Evolutionary conservation across 1,140 invertebrate species (phyloP).

Genomic region (Saccostrea glomerata): DNA sequence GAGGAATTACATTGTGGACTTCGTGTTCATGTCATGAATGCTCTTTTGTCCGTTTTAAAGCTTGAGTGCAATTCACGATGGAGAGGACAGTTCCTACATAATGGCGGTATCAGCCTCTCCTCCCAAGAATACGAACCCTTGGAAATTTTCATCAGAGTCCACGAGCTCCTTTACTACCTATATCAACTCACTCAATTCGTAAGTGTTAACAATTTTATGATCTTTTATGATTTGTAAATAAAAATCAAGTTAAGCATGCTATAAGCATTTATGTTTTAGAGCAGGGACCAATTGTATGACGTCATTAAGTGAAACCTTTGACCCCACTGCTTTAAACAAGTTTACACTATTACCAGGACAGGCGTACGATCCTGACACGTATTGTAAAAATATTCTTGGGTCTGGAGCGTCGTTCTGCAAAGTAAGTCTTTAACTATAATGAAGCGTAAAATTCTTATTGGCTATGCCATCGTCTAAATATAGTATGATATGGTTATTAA

Average conservation of each 20-base stretch:
- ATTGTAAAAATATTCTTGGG: slow-evolving; percentile 64
- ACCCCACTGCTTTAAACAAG: slow-evolving; percentile 42
- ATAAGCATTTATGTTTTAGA: slow-evolving; percentile 41
- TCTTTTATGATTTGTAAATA: not conserved
- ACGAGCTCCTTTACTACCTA: slow-evolving; percentile 58
- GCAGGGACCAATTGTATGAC: slow-evolving; percentile 59
- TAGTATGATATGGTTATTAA: no score
- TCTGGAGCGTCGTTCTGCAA: slow-evolving; percentile 61
- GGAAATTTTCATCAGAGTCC: slow-evolving; percentile 69
- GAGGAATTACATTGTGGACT: no score
- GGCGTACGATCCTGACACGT: slow-evolving; percentile 58
- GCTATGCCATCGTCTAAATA: no score
- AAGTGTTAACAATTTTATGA: slow-evolving; percentile 42
- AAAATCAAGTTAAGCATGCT: not conserved
- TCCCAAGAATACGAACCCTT: slow-evolving; percentile 60
- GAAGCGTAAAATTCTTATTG: no score
- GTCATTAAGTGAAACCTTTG: slow-evolving; percentile 41
- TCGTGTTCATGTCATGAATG: no score
- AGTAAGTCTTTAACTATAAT: slow-evolving; percentile 54
- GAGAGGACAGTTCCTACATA: slow-evolving; percentile 67
- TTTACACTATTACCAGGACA: slow-evolving; percentile 57
- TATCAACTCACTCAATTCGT: slow-evolving; percentile 59
- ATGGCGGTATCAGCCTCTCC: slow-evolving; percentile 64
- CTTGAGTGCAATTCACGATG: slow-evolving; percentile 69
- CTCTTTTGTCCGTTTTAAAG: slow-evolving; percentile 56